Percentiles rank a stretch among this genome's conserved stretches.
Conservation (phyloP, 2,888 invertebrate genomes). For the Colletes collaris region DNA sequence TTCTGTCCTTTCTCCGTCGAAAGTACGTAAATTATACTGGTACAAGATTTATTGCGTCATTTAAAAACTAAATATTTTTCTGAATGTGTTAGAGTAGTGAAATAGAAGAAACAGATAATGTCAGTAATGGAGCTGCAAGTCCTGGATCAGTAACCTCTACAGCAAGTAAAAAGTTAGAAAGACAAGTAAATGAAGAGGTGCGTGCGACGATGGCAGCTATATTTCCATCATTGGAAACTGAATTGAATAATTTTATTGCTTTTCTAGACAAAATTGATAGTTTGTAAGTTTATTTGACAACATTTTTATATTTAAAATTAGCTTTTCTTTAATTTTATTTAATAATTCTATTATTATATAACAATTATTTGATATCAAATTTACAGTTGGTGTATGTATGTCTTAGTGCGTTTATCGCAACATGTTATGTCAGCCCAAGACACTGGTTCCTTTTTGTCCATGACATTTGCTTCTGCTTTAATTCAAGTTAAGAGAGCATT, state of each 20-base stretch:
- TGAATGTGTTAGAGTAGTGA: slow-evolving; percentile 67
- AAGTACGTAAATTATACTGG: slow-evolving; percentile 62
- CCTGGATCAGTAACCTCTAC: slow-evolving; percentile 78
- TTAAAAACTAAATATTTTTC: slow-evolving; percentile 18
- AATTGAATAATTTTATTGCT: slow-evolving; percentile 92
- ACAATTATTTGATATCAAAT: slow-evolving; percentile 23
- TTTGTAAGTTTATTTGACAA: slow-evolving; percentile 87
- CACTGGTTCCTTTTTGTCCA: slow-evolving; percentile 93
- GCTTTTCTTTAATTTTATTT: no score
- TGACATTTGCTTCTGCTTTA: slow-evolving; percentile 93
- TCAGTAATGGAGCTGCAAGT: slow-evolving; percentile 76
- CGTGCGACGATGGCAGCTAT: slow-evolving; percentile 94
- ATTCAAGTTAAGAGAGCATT: slow-evolving; percentile 95
- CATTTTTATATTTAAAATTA: not conserved
- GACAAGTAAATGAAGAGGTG: slow-evolving; percentile 91
- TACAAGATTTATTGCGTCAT: slow-evolving; percentile 3
- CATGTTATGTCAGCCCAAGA: slow-evolving; percentile 96
- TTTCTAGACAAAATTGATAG: slow-evolving; percentile 94
- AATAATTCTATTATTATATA: not conserved
- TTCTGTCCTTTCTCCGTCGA: slow-evolving; percentile 79
- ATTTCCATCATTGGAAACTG: slow-evolving; percentile 94
- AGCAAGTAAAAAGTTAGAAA: slow-evolving; percentile 86
- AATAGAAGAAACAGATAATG: slow-evolving; percentile 74
- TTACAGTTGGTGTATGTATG: slow-evolving; percentile 95
- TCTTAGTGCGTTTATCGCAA: slow-evolving; percentile 94